Conservation (phyloP, 2,888 invertebrate species). For the Eupithecia pulchellata region DNA sequence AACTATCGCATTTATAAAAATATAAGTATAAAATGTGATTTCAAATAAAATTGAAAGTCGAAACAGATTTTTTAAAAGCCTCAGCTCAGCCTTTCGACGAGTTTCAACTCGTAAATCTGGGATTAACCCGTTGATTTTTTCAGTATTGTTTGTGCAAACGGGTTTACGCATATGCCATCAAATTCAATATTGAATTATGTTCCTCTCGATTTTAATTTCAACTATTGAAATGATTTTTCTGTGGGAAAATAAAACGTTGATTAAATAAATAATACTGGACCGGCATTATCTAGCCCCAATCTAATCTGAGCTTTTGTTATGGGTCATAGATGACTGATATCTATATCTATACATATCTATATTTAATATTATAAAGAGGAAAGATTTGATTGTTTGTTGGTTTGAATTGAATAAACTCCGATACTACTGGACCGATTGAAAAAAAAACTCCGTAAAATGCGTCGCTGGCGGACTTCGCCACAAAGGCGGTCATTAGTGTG, state of each 20-base stretch:
- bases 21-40: not conserved
- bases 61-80: slow-evolving; percentile 7
- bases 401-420: no score
- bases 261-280: no score
- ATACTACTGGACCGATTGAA: no score
- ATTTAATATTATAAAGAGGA: no score
- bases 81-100: slow-evolving; percentile 1
- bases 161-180: not conserved
- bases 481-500: no score
- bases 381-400: no score
- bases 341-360: no score
- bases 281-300: no score
- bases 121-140: slow-evolving; percentile 31
- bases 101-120: slow-evolving; percentile 27
- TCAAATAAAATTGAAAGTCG: slow-evolving; percentile 1
- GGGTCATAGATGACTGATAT: no score
- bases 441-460: no score
- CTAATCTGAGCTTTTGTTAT: no score
- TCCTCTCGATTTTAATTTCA: not conserved
- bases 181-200: not conserved
- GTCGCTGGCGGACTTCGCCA: no score
- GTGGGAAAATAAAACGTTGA: not conserved
- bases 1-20: not conserved
- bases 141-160: slow-evolving; percentile 17
- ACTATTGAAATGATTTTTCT: not conserved